Percentiles rank a stretch among this genome's conserved stretches.
Conservation (phyloP, 2,888 invertebrate genomes). For the Tetragonula carbonaria region DNA sequence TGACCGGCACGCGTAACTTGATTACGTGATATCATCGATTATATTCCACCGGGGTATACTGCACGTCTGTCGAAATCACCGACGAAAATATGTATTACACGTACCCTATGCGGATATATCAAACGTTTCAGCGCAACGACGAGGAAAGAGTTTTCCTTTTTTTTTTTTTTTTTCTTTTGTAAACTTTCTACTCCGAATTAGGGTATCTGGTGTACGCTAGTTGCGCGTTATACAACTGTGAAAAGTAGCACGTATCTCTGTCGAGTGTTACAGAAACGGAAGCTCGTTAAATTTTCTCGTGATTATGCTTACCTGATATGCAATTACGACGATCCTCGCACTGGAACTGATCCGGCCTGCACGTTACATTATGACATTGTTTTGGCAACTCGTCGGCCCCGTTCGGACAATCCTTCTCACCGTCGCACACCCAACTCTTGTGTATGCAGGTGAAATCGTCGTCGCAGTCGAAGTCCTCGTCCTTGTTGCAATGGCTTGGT, state of each 20-base stretch:
- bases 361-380: constrained; percentile 90
- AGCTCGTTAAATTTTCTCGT: not conserved
- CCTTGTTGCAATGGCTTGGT: constrained; percentile 87
- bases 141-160: not conserved
- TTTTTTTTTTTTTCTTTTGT: not conserved
- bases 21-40: not conserved
- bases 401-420: constrained; percentile 92
- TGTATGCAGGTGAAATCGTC: constrained; percentile 93
- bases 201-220: not conserved
- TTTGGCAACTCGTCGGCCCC: constrained; percentile 91
- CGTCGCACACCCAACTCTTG: constrained; percentile 93
- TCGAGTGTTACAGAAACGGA: not conserved
- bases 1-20: not conserved
- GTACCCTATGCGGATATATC: not conserved
- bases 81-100: rapidly evolving
- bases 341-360: constrained; percentile 94
- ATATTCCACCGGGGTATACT: not conserved
- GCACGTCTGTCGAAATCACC: not conserved
- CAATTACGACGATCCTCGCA: constrained; percentile 92
- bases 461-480: constrained; percentile 91
- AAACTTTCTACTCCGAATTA: not conserved
- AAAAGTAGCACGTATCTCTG: not conserved
- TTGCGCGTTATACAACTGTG: not conserved
- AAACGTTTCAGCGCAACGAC: not conserved
- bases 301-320: constrained; percentile 86